These are phyloP conservation scores for Heliornis fulica DNA, from an alignment of 2,113 vertebrate genomes.

Conservation along the genomic window DNA sequence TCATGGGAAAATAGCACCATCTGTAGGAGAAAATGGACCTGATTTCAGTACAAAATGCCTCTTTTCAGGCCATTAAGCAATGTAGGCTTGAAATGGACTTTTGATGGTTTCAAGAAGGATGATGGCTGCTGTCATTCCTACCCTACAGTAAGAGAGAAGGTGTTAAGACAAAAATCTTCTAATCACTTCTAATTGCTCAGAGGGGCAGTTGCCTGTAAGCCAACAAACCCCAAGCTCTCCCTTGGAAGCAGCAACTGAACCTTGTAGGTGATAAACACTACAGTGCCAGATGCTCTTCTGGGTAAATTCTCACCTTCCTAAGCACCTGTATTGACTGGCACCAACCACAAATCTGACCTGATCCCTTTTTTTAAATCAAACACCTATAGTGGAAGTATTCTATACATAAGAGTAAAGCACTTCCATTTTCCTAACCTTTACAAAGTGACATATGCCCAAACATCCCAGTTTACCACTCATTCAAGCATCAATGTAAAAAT, in stretches of 20 bases:
- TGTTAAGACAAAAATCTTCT: neutral
- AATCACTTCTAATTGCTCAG: neutral
- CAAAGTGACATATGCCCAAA: neutral
- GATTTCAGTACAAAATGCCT: neutral
- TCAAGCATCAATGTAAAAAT: neutral
- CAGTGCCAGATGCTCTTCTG: neutral
- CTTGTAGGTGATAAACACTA: neutral
- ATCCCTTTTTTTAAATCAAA: neutral
- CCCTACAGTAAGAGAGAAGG: neutral
- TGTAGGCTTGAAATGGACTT: neutral
- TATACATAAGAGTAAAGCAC: neutral
- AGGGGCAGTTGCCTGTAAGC: neutral
- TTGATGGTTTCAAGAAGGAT: neutral
- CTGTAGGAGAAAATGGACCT: conserved; percentile 43
- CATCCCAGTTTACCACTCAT: neutral
- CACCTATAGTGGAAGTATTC: neutral
- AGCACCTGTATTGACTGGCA: neutral
- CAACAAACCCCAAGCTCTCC: neutral
- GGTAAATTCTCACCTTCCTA: neutral
- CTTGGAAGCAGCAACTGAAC: neutral
- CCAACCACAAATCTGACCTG: neutral
- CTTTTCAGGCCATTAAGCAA: neutral
- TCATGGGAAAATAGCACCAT: conserved; percentile 63
- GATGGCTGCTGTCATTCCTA: neutral
- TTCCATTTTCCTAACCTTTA: neutral